Evolutionary conservation across 2,113 vertebrate genomes (phyloP).

Genomic region (Rousettus leschenaultii): DNA sequence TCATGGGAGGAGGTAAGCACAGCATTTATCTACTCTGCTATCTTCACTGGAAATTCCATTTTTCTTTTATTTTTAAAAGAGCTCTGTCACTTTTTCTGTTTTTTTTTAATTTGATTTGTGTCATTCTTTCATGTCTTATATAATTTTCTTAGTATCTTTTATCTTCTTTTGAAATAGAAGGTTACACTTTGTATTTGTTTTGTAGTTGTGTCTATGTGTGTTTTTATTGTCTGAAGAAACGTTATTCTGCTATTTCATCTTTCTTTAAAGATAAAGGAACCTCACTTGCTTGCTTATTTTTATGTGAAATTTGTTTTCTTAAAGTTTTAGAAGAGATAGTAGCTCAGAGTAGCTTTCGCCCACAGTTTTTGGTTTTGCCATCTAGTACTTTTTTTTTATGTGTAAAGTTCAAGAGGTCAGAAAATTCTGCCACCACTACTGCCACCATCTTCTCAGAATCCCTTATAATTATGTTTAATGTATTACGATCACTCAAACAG

Average conservation of each 20-base stretch:
- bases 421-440: background rate
- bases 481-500: background rate
- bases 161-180: background rate
- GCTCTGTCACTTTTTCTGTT: background rate
- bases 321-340: background rate
- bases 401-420: background rate
- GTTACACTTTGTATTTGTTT: background rate
- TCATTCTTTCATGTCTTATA: background rate
- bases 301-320: constrained; percentile 23
- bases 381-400: background rate
- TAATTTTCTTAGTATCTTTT: constrained; percentile 1
- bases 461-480: background rate
- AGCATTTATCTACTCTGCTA: too few species aligned
- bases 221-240: background rate
- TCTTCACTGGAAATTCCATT: too few species aligned
- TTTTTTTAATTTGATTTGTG: background rate
- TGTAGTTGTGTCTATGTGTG: too few species aligned
- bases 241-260: background rate
- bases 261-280: background rate
- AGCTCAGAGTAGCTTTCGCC: background rate
- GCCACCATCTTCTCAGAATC: background rate
- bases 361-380: background rate
- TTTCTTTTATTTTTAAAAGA: background rate
- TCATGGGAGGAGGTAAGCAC: too few species aligned
- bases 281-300: constrained; percentile 13